A percentile compares a stretch with the other conserved stretches of the same genome.
Evolutionary conservation across 2,113 vertebrate species (phyloP).

Genomic region (Apteryx mantelli): DNA sequence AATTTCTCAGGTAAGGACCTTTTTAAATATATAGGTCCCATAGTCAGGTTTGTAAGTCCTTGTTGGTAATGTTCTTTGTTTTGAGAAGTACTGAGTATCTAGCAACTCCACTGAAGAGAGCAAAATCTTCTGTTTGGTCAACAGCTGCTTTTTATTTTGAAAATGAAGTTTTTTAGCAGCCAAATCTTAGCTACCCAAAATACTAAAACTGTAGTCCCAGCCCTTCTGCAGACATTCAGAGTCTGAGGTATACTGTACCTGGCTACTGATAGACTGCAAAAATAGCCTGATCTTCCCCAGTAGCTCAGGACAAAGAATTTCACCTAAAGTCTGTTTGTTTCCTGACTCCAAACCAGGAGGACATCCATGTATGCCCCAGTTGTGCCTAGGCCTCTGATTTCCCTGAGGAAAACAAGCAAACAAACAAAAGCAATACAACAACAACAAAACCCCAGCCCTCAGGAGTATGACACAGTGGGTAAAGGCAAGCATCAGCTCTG

Average conservation of each 20-base stretch:
- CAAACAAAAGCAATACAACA: background rate
- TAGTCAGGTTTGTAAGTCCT: background rate
- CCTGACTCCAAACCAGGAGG: background rate
- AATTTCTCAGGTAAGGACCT: background rate
- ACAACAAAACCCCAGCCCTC: background rate
- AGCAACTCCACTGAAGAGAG: background rate
- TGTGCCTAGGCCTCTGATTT: background rate
- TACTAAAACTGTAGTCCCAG: background rate
- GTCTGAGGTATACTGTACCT: background rate
- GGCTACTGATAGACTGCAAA: background rate
- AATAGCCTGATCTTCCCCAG: background rate
- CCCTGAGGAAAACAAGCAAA: background rate
- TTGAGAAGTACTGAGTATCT: rapidly evolving
- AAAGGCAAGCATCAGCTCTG: background rate
- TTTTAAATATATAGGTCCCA: rapidly evolving
- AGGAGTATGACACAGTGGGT: background rate
- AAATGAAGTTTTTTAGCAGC: background rate
- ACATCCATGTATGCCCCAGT: background rate
- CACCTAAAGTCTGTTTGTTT: background rate
- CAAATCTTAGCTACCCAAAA: background rate
- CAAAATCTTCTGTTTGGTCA: background rate
- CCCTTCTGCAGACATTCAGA: background rate
- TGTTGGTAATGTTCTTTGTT: background rate
- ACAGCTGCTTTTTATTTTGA: background rate
- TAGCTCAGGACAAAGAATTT: background rate